Conservation (phyloP, 37 sponge, comb jelly and placozoan species). For the Axinella damicornis region DNA sequence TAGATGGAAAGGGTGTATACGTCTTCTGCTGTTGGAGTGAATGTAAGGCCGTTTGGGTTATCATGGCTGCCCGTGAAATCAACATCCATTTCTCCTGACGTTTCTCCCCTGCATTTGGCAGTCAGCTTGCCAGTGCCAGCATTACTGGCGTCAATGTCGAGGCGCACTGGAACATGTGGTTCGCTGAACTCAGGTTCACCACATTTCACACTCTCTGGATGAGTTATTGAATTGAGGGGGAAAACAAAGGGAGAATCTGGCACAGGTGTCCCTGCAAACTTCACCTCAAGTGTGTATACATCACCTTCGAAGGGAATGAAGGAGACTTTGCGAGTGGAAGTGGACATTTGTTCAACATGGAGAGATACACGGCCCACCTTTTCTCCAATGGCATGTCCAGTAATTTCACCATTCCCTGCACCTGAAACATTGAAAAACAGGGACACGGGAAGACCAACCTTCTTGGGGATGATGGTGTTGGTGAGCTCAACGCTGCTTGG, state of each 20-base stretch:
- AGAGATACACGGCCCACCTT: slow-evolving; percentile 31
- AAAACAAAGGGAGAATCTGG: slow-evolving; percentile 65
- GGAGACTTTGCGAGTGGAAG: slow-evolving; percentile 22
- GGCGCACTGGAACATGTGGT: slow-evolving; percentile 1
- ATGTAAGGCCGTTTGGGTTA: slow-evolving; percentile 15
- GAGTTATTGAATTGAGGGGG: slow-evolving; percentile 21
- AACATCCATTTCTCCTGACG: slow-evolving; percentile 19
- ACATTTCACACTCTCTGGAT: slow-evolving; percentile 42
- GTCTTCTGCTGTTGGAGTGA: slow-evolving; percentile 53
- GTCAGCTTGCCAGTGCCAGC: slow-evolving; percentile 57
- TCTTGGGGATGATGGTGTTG: slow-evolving; percentile 39
- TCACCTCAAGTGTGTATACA: slow-evolving; percentile 42
- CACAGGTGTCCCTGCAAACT: slow-evolving; percentile 32
- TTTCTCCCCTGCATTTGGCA: slow-evolving; percentile 34
- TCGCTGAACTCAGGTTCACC: background rate
- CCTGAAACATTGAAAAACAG: slow-evolving; percentile 26
- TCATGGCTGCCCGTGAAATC: background rate
- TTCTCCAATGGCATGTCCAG: slow-evolving; percentile 23
- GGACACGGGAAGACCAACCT: slow-evolving; percentile 38
- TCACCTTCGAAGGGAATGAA: slow-evolving; percentile 45
- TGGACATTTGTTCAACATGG: background rate
- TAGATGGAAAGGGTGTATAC: slow-evolving; percentile 34
- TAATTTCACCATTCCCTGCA: slow-evolving; percentile 48
- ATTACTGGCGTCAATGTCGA: slow-evolving; percentile 28
- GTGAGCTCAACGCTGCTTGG: slow-evolving; percentile 3